Evolutionary conservation across 2,797 vertebrate genomes (phyloP), one percentile per base, ranked within the genome.

Genomic region (Ctenosaura bakeri): DNA sequence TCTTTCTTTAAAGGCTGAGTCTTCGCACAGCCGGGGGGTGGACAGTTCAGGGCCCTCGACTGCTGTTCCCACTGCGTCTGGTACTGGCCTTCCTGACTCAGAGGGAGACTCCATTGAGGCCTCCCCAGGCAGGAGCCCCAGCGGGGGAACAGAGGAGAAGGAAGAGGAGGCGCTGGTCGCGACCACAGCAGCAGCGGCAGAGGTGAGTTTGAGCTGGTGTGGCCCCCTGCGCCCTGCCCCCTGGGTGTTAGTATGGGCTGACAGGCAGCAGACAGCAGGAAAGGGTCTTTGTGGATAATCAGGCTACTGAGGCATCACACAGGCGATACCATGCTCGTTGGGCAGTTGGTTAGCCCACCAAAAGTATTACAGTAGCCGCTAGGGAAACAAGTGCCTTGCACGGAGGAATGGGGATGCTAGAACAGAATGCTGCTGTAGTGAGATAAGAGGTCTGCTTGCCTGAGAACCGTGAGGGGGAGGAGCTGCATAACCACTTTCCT

Each of bases 61-160:
- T 24, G n/a, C n/a, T 9, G 0, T 13, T 18, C 26, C 42, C 1
- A 35, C 8, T 4, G 32, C 10, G 0, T 1, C 24, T 32, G 29
- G 29, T 18, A 7, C 13, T 0, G 1, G 59, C 0, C 2, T 4
- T 26, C 1, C 59, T 1, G 0, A 82, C 0, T 0, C 78, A 66
- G 81, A 86, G 90, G 22, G 20, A 0, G 16, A 62, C 3, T 13
- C 82, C 20, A 2, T 1, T n/a, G 64, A 42, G 24, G 81, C 73
- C 26, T 78, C 80, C 35, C 59, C 62, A 35, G 59, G 73, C 73
- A 35, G 66, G n/a, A 83, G 81, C 18, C 42, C 42, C 14, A 82
- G 78, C 0, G 52, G 56, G 13, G 12, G 38, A 1, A 22, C 1
- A 0, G 86, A 91, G n/a, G 92, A 94, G 74, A 76, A 38, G 64